These are phyloP conservation scores for Ennomos quercinarius DNA, from an alignment of 2,888 invertebrate genomes.

Conservation along the genomic window DNA sequence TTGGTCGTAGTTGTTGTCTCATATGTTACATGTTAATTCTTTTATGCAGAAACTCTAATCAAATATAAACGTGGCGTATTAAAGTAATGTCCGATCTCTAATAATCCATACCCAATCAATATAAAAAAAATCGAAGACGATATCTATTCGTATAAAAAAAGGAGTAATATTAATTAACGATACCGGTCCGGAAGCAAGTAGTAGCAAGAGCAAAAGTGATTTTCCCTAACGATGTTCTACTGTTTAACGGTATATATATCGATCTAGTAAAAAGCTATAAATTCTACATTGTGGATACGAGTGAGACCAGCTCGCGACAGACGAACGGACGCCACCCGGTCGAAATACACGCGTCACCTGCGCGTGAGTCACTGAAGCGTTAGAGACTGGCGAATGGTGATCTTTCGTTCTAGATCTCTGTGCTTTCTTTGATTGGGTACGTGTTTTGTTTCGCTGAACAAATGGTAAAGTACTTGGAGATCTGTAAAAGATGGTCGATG, in stretches of 20 bases:
- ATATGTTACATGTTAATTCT: too few relatives aligned
- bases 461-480: too few relatives aligned
- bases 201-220: slow-evolving; percentile 20
- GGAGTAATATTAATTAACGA: too few relatives aligned
- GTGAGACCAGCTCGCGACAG: slow-evolving; percentile 16
- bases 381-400: slow-evolving; percentile 5
- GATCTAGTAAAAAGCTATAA: background rate
- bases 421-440: slow-evolving; percentile 22
- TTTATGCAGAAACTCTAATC: too few relatives aligned
- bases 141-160: background rate
- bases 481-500: too few relatives aligned
- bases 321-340: slow-evolving; percentile 29
- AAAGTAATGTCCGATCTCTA: too few relatives aligned
- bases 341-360: slow-evolving; percentile 31
- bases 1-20: too few relatives aligned
- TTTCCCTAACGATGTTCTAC: slow-evolving; percentile 10
- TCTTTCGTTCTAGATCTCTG: slow-evolving; percentile 31
- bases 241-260: background rate
- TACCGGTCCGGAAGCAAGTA: slow-evolving; percentile 11
- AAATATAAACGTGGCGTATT: too few relatives aligned
- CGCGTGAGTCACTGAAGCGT: slow-evolving; percentile 33
- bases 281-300: background rate
- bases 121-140: too few relatives aligned
- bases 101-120: too few relatives aligned
- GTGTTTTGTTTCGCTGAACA: slow-evolving; percentile 6